Conservation (phyloP, 2,797 vertebrate genomes). For the Anabacerthia variegaticeps region DNA sequence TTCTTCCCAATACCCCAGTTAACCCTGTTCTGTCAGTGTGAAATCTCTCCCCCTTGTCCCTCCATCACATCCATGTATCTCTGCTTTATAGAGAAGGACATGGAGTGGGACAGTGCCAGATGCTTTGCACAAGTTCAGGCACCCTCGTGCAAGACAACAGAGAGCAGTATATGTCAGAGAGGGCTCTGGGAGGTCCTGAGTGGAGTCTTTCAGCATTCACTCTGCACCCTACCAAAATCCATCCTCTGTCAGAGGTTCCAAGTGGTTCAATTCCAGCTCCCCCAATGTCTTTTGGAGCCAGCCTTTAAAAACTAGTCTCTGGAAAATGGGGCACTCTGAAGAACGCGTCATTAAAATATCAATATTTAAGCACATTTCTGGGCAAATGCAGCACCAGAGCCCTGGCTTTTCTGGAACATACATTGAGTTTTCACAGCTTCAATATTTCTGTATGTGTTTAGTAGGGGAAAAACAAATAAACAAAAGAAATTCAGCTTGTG, state of each 20-base stretch:
- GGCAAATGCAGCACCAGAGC: neutral
- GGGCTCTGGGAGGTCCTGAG: accelerated
- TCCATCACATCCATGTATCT: neutral
- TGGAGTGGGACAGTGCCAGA: neutral
- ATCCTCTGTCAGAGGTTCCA: neutral
- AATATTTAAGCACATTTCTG: neutral
- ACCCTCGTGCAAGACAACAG: neutral
- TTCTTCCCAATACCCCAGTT: neutral
- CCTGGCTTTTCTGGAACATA: neutral
- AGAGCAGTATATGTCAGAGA: accelerated
- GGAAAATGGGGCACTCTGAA: neutral
- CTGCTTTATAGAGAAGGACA: neutral
- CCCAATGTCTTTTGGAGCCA: neutral
- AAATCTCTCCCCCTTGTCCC: neutral
- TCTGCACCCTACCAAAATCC: neutral
- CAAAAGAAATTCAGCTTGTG: accelerated
- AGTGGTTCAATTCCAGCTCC: neutral
- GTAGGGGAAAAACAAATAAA: neutral
- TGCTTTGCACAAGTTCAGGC: neutral
- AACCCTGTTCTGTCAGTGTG: neutral
- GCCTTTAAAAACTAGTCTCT: neutral
- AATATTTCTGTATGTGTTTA: neutral
- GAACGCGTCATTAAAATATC: neutral
- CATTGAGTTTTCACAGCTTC: neutral
- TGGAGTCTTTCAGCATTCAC: neutral